Percentiles rank a stretch among this genome's conserved stretches.
Evolutionary conservation across 2,113 vertebrate genomes (phyloP).

Genomic region (Sciurus niger): DNA sequence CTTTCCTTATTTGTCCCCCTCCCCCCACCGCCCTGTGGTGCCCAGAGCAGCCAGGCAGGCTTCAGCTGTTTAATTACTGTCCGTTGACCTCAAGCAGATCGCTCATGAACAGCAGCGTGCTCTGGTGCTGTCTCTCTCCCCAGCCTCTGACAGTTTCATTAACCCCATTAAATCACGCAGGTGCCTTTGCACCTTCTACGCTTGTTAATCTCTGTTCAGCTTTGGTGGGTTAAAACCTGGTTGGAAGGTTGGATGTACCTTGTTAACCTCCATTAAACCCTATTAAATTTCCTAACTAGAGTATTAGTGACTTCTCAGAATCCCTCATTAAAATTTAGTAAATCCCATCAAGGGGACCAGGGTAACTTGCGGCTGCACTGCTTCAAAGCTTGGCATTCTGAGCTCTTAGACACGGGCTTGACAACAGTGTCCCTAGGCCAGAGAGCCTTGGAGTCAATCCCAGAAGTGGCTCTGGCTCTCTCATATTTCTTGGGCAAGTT

Average conservation of each 20-base stretch:
- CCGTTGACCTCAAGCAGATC: conserved; percentile 14
- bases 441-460: not conserved
- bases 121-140: not conserved
- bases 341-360: conserved; percentile 44
- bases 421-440: not conserved
- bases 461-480: not conserved
- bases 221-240: conserved; percentile 71
- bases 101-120: not conserved
- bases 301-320: conserved; percentile 73
- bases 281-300: conserved; percentile 76
- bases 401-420: not conserved
- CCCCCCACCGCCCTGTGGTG: not conserved
- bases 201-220: conserved; percentile 59
- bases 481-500: not conserved
- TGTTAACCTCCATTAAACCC: conserved; percentile 83
- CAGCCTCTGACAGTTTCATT: conserved; percentile 79
- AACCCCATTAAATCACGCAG: conserved; percentile 79
- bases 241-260: conserved; percentile 75
- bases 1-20: not conserved
- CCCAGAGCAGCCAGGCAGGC: not conserved
- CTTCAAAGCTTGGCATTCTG: not conserved
- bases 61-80: conserved; percentile 8
- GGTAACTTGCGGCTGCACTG: not conserved
- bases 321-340: conserved; percentile 77
- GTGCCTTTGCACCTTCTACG: conserved; percentile 59